Percentiles rank a stretch among this genome's conserved stretches.
phyloP scores from a whole-genome alignment of 30 jellyfish, hydroid and myxozoan genomes.

The Rhopilema esculentum region DNA sequence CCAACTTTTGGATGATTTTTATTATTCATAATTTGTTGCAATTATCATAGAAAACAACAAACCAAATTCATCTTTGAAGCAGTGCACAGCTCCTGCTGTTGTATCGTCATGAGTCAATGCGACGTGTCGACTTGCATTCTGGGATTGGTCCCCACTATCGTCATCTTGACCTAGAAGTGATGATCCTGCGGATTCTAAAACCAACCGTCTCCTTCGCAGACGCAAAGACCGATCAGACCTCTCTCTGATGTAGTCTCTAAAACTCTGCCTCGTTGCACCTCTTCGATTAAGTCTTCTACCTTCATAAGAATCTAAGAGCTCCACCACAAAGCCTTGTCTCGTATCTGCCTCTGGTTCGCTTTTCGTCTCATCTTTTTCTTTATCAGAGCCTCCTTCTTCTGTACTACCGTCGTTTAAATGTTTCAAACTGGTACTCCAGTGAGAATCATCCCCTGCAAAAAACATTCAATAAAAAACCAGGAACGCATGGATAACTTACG shows the following conservation, averaged over 20 bases:
- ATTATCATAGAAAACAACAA: not conserved
- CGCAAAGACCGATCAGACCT: constrained; percentile 56
- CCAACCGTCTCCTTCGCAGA: constrained; percentile 69
- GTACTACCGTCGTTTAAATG: constrained; percentile 26
- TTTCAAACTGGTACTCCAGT: constrained; percentile 11
- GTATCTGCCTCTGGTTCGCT: constrained; percentile 60
- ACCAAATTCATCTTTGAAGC: constrained; percentile 95
- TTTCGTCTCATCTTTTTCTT: constrained; percentile 36
- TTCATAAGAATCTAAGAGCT: constrained; percentile 51
- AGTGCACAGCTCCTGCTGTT: constrained; percentile 96
- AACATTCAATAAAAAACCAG: not conserved
- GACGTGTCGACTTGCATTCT: constrained; percentile 52
- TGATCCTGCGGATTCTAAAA: constrained; percentile 78
- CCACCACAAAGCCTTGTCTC: constrained; percentile 43
- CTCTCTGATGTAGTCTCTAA: constrained; percentile 55
- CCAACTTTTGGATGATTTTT: not conserved
- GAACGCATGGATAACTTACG: not conserved
- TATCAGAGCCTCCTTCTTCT: constrained; percentile 38
- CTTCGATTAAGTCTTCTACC: constrained; percentile 72
- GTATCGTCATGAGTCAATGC: constrained; percentile 96
- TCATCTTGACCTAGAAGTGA: constrained; percentile 75
- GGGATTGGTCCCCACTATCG: constrained; percentile 47
- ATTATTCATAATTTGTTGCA: not conserved
- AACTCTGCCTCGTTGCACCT: constrained; percentile 82
- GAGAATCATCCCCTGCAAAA: constrained; percentile 39